Evolutionary conservation across 2,797 vertebrate species (phyloP).

Genomic region (Streptopelia turtur): DNA sequence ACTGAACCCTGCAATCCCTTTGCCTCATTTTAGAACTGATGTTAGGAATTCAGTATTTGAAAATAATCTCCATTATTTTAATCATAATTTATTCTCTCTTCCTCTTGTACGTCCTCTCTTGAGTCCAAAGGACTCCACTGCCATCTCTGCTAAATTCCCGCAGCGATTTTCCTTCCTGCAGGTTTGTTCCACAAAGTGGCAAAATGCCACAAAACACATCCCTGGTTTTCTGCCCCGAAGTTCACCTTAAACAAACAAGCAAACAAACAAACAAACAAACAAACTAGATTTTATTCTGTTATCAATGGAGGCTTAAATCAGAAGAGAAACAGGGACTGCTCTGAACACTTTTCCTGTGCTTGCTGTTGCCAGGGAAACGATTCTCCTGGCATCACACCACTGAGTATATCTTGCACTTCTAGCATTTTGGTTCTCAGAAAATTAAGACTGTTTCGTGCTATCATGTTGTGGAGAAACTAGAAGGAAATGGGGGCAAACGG

Average conservation of each 20-base stretch:
- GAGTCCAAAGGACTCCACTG: no score
- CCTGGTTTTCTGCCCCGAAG: background rate
- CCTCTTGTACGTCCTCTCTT: no score
- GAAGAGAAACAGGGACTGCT: constrained; percentile 60
- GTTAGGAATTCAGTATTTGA: background rate
- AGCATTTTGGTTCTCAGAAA: constrained; percentile 57
- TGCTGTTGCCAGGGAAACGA: constrained; percentile 79
- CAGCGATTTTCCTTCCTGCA: background rate
- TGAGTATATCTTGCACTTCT: constrained; percentile 58
- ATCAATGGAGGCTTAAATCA: constrained; percentile 68
- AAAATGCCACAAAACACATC: constrained; percentile 2
- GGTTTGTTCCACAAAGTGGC: background rate
- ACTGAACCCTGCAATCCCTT: background rate
- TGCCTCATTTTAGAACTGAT: background rate
- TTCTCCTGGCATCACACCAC: constrained; percentile 62
- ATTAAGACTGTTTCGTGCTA: constrained; percentile 59
- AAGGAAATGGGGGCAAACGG: constrained; percentile 40
- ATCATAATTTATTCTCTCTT: background rate
- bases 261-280: background rate
- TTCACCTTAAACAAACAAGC: constrained; percentile 56
- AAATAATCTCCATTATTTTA: background rate
- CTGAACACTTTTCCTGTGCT: constrained; percentile 74
- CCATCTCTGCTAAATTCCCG: rapidly evolving
- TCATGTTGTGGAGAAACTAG: constrained; percentile 2
- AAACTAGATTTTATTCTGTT: constrained; percentile 59